These are phyloP conservation scores for Lates calcarifer DNA, from an alignment of 2,113 vertebrate species.

Conservation along the genomic window DNA sequence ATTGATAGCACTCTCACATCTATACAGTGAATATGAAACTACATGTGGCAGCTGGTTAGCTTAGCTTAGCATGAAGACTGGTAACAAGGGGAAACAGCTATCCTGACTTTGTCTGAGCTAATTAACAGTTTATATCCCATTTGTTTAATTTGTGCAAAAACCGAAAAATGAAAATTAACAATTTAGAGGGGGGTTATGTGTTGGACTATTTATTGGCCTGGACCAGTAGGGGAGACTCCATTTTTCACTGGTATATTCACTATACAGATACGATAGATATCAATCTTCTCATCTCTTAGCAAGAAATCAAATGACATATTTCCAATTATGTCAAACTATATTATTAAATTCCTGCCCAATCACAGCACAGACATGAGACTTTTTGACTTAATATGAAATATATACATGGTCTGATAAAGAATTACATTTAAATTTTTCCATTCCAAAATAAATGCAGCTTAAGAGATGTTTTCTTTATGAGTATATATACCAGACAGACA, in stretches of 20 bases:
- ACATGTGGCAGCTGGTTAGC: no score
- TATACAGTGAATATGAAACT: no score
- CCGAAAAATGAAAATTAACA: no score
- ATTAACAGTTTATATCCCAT: no score
- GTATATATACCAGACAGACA: background rate
- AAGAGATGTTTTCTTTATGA: background rate
- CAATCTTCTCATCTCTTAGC: background rate
- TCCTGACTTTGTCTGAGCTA: no score
- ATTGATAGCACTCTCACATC: no score
- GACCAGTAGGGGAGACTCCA: background rate
- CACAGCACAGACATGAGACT: background rate
- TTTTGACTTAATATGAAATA: background rate
- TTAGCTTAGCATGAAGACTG: no score
- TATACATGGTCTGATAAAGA: background rate
- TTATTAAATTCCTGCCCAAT: no score
- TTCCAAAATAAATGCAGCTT: constrained; percentile 4
- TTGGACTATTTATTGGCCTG: background rate
- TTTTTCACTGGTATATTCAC: background rate
- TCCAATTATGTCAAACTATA: no score
- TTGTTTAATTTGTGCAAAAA: no score
- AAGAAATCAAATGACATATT: no score
- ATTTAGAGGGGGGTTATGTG: background rate
- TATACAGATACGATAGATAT: background rate
- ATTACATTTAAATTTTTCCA: background rate
- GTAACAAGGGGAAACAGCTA: no score